A percentile compares a stretch with the other conserved stretches of the same genome.
phyloP scores from a whole-genome alignment of 1,140 invertebrate genomes.

The Drosophila guanche region DNA sequence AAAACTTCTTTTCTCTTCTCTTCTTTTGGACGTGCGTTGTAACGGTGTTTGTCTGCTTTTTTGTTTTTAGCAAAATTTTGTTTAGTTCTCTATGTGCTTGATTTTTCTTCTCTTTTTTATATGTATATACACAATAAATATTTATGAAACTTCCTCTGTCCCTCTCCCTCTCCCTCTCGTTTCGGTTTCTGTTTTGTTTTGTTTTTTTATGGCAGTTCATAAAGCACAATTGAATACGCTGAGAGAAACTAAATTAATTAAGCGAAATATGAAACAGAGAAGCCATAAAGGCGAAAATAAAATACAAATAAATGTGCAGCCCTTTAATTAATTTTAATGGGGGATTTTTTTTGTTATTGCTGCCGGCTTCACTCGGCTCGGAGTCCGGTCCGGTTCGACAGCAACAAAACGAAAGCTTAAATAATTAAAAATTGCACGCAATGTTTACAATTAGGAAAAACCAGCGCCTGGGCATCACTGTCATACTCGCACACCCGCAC shows the following conservation, averaged over 20 bases:
- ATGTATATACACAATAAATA: constrained; percentile 72
- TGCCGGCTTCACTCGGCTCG: constrained; percentile 22
- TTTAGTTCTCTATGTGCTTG: constrained; percentile 74
- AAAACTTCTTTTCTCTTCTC: constrained; percentile 32
- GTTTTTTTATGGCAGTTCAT: constrained; percentile 77
- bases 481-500: constrained; percentile 25
- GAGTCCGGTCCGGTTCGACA: constrained; percentile 13
- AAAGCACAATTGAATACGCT: constrained; percentile 74
- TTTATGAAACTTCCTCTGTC: constrained; percentile 62
- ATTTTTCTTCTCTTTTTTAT: constrained; percentile 33
- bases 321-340: constrained; percentile 82
- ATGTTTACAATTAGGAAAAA: constrained; percentile 82
- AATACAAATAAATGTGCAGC: constrained; percentile 75
- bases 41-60: constrained; percentile 43
- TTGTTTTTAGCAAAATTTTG: constrained; percentile 47
- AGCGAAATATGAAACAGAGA: constrained; percentile 68
- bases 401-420: constrained; percentile 69
- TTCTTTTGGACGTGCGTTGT: constrained; percentile 72
- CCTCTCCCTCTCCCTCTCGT: not conserved
- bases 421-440: constrained; percentile 83
- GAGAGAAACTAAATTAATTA: constrained; percentile 79
- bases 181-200: constrained; percentile 22
- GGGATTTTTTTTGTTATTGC: constrained; percentile 59
- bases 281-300: constrained; percentile 56
- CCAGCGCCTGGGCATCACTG: constrained; percentile 52